Evolutionary conservation across 2,797 vertebrate species (phyloP).

Genomic region (Mus minutoides): DNA sequence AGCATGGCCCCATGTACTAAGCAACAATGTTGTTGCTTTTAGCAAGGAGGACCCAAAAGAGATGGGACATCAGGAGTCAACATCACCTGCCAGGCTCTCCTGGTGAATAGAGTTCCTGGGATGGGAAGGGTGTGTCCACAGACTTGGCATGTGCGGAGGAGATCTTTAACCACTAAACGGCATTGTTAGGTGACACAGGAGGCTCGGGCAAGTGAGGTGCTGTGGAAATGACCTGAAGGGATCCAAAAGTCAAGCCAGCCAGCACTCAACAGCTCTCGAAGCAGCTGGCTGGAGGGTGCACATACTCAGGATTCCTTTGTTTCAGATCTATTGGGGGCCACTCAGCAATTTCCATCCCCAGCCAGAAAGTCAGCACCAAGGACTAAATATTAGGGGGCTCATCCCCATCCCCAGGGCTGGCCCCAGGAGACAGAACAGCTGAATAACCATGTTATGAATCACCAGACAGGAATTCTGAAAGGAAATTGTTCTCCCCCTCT

Average conservation of each 20-base stretch:
- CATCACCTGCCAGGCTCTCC: neutral
- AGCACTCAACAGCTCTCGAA: neutral
- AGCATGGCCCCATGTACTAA: neutral
- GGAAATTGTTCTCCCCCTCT: conserved; percentile 12
- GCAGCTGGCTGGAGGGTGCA: neutral
- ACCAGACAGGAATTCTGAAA: conserved; percentile 52
- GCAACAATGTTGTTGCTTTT: neutral
- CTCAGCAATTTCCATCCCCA: neutral
- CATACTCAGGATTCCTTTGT: neutral
- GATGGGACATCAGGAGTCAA: neutral
- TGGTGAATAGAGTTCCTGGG: neutral
- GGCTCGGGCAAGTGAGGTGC: neutral
- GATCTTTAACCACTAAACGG: neutral
- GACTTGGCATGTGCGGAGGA: neutral
- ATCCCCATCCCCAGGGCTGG: neutral
- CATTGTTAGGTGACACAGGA: neutral
- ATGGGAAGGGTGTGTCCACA: neutral
- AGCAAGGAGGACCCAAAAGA: neutral
- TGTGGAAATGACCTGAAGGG: neutral
- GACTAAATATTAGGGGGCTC: neutral
- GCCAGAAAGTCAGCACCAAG: neutral
- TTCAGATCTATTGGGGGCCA: neutral
- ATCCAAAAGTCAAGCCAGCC: rapidly evolving
- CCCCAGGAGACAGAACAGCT: neutral
- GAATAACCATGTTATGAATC: conserved; percentile 57